A percentile compares a stretch with the other conserved stretches of the same genome.
Conservation (phyloP, 2,113 vertebrate genomes). For the Apodemus sylvaticus region DNA sequence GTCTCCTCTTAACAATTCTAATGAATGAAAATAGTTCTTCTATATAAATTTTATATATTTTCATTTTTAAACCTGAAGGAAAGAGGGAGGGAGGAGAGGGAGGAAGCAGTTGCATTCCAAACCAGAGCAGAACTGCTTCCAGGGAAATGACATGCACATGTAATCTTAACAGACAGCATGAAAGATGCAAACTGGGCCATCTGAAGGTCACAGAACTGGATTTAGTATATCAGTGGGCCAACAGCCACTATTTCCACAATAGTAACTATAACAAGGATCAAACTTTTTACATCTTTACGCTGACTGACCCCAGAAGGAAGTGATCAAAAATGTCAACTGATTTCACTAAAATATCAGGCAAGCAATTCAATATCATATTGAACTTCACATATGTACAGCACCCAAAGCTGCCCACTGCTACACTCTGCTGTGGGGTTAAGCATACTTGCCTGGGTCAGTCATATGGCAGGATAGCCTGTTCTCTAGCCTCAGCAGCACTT, state of each 20-base stretch:
- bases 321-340: slow-evolving; percentile 81
- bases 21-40: slow-evolving; percentile 89
- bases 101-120: slow-evolving; percentile 69
- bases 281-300: slow-evolving; percentile 76
- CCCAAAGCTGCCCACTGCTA: slow-evolving; percentile 87
- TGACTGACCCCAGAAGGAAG: slow-evolving; percentile 76
- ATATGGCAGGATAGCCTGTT: slow-evolving; percentile 92
- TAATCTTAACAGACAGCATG: slow-evolving; percentile 65
- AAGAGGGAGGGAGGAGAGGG: slow-evolving; percentile 52
- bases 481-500: slow-evolving; percentile 89
- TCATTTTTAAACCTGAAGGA: slow-evolving; percentile 73
- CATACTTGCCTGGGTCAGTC: too few species aligned
- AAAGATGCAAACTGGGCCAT: slow-evolving; percentile 68
- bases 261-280: slow-evolving; percentile 74
- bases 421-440: too few species aligned
- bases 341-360: slow-evolving; percentile 82
- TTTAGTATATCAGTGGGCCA: slow-evolving; percentile 73
- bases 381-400: slow-evolving; percentile 74
- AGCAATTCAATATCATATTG: slow-evolving; percentile 75
- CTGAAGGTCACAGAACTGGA: slow-evolving; percentile 55
- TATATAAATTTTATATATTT: slow-evolving; percentile 87
- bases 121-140: slow-evolving; percentile 66
- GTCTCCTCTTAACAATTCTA: slow-evolving; percentile 80
- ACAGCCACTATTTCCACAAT: slow-evolving; percentile 71
- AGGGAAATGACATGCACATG: slow-evolving; percentile 50